Evolutionary conservation across 2,888 invertebrate species (phyloP), one percentile per base, ranked within the genome.

Genomic region (Harmothoe impar): DNA sequence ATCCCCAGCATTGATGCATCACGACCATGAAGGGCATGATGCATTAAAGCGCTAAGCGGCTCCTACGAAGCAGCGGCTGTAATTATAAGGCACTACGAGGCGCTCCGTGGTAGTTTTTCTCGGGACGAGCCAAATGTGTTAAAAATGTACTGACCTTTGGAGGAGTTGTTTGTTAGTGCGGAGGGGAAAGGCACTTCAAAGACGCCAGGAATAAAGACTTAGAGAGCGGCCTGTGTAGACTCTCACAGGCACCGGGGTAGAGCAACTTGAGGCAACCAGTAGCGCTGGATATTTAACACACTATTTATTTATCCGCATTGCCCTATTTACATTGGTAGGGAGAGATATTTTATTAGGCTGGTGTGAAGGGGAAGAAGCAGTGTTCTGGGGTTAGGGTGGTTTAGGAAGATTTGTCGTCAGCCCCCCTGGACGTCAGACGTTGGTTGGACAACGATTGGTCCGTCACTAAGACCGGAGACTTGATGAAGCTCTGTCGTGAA

Each of bases 71-170:
- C 43, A n/a, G 7, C 7, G 20, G 62, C 62, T 62, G 62, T 62
- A 62, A 62, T 72, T 72, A 72, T 29, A 29, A 43, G 43, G 43
- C 3, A 43, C n/a, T n/a, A n/a, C 43, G 29, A 72, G 31, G 25
- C 72, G 25, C 25, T 29, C 15, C 0, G 20, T 29, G 25, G 72
- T 12, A 10, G 31, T 81, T 81, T n/a, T 81, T 33, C 20, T 25
- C 20, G 7, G n/a, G 17, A 31, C 81, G 43, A 81, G 81, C 7
- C 43, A n/a, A 81, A 81, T 81, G 81, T 81, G 35, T 35, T 81
- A 81, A 81, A 72, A 81, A 81, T 81, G 81, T 81, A 23, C 17
- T 81, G 81, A 81, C 81, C 81, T 81, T 81, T 81, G 81, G 15
- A n/a, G 33, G 0, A 23, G 33, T 43, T 35, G 33, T 81, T 81